Evolutionary conservation across 2,797 vertebrate species (phyloP).

Genomic region (Catamblyrhynchus diadema): DNA sequence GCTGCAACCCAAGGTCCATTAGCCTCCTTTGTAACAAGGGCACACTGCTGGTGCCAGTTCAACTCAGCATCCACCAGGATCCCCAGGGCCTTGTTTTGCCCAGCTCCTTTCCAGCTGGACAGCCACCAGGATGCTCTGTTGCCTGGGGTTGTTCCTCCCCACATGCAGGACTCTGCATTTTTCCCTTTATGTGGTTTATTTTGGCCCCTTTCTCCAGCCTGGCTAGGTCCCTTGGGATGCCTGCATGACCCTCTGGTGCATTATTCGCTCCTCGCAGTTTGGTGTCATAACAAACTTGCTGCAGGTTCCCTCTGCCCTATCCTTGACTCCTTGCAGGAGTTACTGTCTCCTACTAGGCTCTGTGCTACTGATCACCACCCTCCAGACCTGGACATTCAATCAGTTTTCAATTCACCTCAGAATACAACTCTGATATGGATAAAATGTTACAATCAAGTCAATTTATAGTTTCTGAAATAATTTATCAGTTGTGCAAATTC

Average conservation of each 20-base stretch:
- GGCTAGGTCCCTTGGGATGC: neutral
- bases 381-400: neutral
- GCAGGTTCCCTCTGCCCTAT: neutral
- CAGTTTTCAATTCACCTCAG: neutral
- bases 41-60: neutral
- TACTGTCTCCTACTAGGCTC: neutral
- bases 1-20: neutral
- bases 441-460: neutral
- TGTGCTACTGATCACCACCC: accelerated
- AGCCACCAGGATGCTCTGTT: neutral
- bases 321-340: neutral
- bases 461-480: neutral
- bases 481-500: neutral
- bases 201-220: neutral
- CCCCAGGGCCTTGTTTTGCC: neutral
- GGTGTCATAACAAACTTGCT: too few relatives aligned
- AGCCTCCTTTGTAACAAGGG: neutral
- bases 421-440: neutral
- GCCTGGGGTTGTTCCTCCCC: accelerated
- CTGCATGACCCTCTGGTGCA: neutral
- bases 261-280: neutral
- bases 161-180: neutral
- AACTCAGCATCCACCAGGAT: neutral
- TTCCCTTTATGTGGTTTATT: neutral
- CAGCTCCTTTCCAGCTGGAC: neutral